These are phyloP conservation scores for Pyrocoelia pectoralis DNA, from an alignment of 2,888 invertebrate species.

Conservation along the genomic window DNA sequence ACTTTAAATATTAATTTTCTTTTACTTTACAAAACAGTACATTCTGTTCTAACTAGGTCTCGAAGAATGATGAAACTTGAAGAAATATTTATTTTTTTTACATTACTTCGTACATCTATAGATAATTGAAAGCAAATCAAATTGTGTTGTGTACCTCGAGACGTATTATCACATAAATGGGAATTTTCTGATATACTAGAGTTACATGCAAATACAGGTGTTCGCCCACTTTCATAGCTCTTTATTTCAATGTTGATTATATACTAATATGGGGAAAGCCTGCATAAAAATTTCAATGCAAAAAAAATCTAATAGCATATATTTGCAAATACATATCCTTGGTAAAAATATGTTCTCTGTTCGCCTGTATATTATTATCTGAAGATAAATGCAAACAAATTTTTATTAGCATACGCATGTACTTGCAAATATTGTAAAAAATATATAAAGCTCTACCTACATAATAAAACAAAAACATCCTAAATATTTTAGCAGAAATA, in stretches of 20 bases:
- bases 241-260: constrained; percentile 11
- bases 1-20: background rate
- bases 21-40: constrained; percentile 1
- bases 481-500: constrained; percentile 26
- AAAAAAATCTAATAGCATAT: constrained; percentile 26
- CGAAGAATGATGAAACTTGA: too few species aligned
- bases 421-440: constrained; percentile 28
- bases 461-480: constrained; percentile 34
- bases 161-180: constrained; percentile 13
- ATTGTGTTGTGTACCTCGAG: constrained; percentile 24
- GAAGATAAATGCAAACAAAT: background rate
- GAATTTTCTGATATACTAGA: constrained; percentile 8
- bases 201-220: constrained; percentile 24
- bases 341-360: background rate
- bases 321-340: constrained; percentile 10
- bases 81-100: too few species aligned
- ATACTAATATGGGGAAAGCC: constrained; percentile 14
- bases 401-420: constrained; percentile 17
- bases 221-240: constrained; percentile 9
- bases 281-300: constrained; percentile 21
- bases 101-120: constrained; percentile 6
- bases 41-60: background rate
- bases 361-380: background rate
- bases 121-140: constrained; percentile 2
- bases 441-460: constrained; percentile 27